These are phyloP conservation scores for Dorcus parallelipipedus DNA, from an alignment of 2,888 invertebrate species.

Conservation along the genomic window DNA sequence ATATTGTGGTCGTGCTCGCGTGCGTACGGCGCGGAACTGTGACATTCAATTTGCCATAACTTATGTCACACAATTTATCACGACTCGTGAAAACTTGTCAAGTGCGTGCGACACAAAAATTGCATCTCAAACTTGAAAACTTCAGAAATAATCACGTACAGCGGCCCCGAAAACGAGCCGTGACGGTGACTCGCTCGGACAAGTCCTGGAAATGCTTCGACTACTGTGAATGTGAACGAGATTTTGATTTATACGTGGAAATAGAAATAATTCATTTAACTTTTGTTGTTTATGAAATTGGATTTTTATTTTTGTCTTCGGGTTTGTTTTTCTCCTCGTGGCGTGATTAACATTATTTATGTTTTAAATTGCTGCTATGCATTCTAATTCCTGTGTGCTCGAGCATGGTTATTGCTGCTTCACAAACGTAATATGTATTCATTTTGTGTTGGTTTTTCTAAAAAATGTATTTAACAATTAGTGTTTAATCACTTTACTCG, in stretches of 20 bases:
- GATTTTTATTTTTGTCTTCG: constrained; percentile 17
- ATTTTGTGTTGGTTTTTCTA: no score
- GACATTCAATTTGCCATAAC: constrained; percentile 36
- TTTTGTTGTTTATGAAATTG: constrained; percentile 19
- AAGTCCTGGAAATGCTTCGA: no score
- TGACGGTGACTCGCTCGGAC: no score
- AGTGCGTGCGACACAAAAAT: constrained; percentile 31
- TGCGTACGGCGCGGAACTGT: constrained; percentile 18
- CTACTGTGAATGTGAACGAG: constrained; percentile 8
- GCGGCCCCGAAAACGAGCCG: not conserved
- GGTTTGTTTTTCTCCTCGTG: not conserved
- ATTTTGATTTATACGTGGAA: constrained; percentile 22
- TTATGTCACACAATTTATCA: constrained; percentile 31
- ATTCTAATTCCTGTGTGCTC: no score
- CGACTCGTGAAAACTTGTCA: constrained; percentile 27
- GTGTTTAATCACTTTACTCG: no score
- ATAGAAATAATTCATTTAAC: constrained; percentile 26
- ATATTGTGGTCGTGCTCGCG: constrained; percentile 17
- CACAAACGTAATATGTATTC: no score
- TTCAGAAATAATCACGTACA: constrained; percentile 22
- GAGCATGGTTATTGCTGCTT: no score
- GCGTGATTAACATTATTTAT: not conserved
- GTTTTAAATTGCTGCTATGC: not conserved
- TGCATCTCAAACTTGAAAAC: constrained; percentile 25
- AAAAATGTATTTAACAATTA: no score